Percentiles rank a stretch among this genome's conserved stretches.
These are phyloP conservation scores for Albula glossodonta DNA, from an alignment of 2,113 vertebrate species.

Conservation along the genomic window DNA sequence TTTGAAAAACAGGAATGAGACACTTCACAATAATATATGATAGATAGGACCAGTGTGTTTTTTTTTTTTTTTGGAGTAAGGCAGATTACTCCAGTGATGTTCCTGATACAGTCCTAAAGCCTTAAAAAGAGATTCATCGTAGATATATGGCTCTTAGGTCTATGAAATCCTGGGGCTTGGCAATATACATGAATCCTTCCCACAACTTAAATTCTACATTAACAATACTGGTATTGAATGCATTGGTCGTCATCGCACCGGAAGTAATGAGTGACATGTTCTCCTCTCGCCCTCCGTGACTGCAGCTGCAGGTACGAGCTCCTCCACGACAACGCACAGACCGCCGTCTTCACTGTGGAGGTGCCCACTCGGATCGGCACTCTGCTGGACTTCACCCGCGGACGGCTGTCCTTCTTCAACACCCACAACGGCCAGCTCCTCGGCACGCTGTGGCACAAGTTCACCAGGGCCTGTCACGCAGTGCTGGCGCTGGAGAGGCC, in stretches of 20 bases:
- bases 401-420: constrained; percentile 85
- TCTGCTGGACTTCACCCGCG: constrained; percentile 80
- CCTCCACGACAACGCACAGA: constrained; percentile 76
- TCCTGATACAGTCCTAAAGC: background rate
- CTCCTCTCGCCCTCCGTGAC: constrained; percentile 23
- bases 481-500: constrained; percentile 84
- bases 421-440: constrained; percentile 81
- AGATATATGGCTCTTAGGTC: background rate
- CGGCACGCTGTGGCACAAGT: constrained; percentile 75
- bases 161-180: background rate
- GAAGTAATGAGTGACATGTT: background rate
- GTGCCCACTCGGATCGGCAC: constrained; percentile 75
- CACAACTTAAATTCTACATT: background rate
- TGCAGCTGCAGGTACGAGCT: constrained; percentile 80
- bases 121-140: background rate
- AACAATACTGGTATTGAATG: too few species aligned
- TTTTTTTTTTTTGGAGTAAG: too few species aligned
- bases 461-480: constrained; percentile 75
- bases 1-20: too few species aligned
- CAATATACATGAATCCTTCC: background rate
- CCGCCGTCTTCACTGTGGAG: constrained; percentile 75
- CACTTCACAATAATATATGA: too few species aligned
- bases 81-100: too few species aligned
- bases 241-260: background rate
- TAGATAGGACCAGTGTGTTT: too few species aligned